phyloP scores from a whole-genome alignment of 2,888 invertebrate species.

The Eugnorisma glareosa region DNA sequence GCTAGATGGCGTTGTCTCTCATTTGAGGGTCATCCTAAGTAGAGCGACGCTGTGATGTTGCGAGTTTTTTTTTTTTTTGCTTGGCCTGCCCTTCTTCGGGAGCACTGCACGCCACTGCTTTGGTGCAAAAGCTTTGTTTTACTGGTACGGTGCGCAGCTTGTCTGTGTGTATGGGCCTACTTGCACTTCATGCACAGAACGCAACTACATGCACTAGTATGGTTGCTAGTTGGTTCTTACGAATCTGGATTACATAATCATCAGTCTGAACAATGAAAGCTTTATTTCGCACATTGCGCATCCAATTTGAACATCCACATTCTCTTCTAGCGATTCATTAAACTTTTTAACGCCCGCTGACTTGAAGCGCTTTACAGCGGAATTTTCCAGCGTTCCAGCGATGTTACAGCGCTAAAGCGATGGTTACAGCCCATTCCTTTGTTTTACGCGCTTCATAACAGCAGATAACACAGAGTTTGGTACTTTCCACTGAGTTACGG shows the following conservation, averaged over 20 bases:
- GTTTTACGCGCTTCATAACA: slow-evolving; percentile 41
- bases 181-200: no score
- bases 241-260: neutral
- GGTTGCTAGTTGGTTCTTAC: neutral
- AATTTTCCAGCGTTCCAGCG: slow-evolving; percentile 19
- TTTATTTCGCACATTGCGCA: neutral
- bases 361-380: slow-evolving; percentile 32
- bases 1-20: no score
- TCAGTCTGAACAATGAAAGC: neutral
- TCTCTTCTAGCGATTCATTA: slow-evolving; percentile 22
- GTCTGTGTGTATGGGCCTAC: no score
- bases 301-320: slow-evolving; percentile 20
- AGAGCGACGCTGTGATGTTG: no score
- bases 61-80: no score
- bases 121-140: no score
- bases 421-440: slow-evolving; percentile 39
- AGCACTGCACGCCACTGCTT: no score
- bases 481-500: slow-evolving; percentile 26
- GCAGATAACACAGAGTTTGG: slow-evolving; percentile 39
- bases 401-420: neutral
- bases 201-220: neutral
- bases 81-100: no score
- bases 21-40: no score
- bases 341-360: slow-evolving; percentile 37
- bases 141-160: no score